These are phyloP conservation scores for Clanis bilineata DNA, from an alignment of 2,888 invertebrate genomes.

Conservation along the genomic window DNA sequence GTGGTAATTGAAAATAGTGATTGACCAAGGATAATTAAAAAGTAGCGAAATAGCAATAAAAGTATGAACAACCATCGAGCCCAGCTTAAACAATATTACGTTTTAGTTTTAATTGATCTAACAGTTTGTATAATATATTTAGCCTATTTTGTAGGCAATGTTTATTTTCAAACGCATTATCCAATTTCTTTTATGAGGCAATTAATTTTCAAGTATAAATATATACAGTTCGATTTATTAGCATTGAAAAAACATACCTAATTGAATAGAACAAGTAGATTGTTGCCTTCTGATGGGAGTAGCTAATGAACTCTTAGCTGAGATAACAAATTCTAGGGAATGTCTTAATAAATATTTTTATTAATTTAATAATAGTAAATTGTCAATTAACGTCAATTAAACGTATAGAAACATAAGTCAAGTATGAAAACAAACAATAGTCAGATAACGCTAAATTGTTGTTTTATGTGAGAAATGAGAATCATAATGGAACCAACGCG, in stretches of 20 bases:
- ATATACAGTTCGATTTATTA: slow-evolving; percentile 19
- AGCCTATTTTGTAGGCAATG: slow-evolving; percentile 8
- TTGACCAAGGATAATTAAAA: slow-evolving; percentile 72
- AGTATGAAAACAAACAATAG: slow-evolving; percentile 28
- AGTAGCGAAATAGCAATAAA: slow-evolving; percentile 62
- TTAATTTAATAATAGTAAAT: not conserved
- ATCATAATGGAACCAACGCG: slow-evolving; percentile 53
- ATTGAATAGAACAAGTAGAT: not conserved
- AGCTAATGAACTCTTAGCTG: not conserved
- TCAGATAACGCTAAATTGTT: slow-evolving; percentile 36
- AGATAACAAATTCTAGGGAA: not conserved
- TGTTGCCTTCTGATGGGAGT: not conserved
- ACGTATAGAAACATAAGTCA: not conserved
- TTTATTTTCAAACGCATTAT: slow-evolving; percentile 18
- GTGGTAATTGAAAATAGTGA: slow-evolving; percentile 51
- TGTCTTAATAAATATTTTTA: not conserved
- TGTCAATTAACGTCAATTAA: not conserved
- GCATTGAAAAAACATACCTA: slow-evolving; percentile 6
- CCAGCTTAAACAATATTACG: slow-evolving; percentile 6
- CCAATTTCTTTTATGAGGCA: slow-evolving; percentile 18
- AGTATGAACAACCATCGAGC: slow-evolving; percentile 23
- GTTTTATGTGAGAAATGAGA: slow-evolving; percentile 45
- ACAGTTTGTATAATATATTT: slow-evolving; percentile 16
- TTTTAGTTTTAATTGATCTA: slow-evolving; percentile 1
- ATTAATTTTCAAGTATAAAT: slow-evolving; percentile 19